A percentile compares a stretch with the other conserved stretches of the same genome.
Evolutionary conservation across 2,797 vertebrate genomes (phyloP).

Genomic region (Poeciliopsis paucimaculata): DNA sequence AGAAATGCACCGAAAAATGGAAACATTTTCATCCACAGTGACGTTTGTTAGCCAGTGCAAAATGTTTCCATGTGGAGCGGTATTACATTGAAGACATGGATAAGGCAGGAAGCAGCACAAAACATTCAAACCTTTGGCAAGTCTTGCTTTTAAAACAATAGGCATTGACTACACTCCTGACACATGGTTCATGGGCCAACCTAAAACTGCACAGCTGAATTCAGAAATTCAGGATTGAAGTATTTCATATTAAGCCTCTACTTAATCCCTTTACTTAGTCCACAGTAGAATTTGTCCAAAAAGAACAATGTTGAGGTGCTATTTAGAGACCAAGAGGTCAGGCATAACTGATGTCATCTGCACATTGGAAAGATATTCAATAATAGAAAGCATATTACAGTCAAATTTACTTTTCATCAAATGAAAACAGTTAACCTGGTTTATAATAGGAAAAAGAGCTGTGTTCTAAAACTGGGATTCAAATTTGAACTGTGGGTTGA

Average conservation of each 20-base stretch:
- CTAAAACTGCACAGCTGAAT: slow-evolving; percentile 4
- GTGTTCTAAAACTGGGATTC: neutral
- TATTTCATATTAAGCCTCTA: neutral
- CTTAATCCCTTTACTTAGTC: slow-evolving; percentile 1
- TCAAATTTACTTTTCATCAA: neutral
- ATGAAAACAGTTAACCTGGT: neutral
- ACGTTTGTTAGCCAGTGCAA: slow-evolving; percentile 41
- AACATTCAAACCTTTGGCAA: slow-evolving; percentile 53
- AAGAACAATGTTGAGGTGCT: neutral
- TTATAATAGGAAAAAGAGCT: neutral
- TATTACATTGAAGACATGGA: slow-evolving; percentile 11
- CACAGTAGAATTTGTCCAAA: neutral
- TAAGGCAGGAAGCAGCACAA: slow-evolving; percentile 27
- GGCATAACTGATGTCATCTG: neutral
- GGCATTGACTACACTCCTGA: slow-evolving; percentile 1
- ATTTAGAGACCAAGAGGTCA: neutral
- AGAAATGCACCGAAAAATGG: slow-evolving; percentile 46
- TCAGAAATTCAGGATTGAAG: neutral
- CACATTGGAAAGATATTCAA: neutral
- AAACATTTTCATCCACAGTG: slow-evolving; percentile 55
- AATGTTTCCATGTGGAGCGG: slow-evolving; percentile 57
- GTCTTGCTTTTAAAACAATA: slow-evolving; percentile 39
- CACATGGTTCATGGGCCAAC: slow-evolving; percentile 12
- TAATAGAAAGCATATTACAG: neutral
- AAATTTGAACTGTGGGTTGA: neutral